phyloP scores from a whole-genome alignment of 1,140 invertebrate genomes.

The Hylaeus anthracinus region DNA sequence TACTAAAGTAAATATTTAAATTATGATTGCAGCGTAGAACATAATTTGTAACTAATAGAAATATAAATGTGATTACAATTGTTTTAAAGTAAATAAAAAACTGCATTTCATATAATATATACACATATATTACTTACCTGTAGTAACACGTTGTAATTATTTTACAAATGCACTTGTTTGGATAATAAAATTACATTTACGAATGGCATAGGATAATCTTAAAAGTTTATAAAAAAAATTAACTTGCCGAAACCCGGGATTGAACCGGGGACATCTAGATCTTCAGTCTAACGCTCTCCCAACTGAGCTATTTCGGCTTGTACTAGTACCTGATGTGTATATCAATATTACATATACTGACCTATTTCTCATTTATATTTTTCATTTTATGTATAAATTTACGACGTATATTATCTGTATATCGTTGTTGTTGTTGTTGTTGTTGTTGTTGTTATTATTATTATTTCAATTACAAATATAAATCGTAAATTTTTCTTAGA shows the following conservation, averaged over 20 bases:
- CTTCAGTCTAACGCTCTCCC: constrained; percentile 71
- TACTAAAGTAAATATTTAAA: neutral
- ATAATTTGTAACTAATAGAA: neutral
- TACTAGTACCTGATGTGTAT: neutral
- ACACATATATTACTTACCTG: too few relatives aligned
- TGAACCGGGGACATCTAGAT: constrained; percentile 69
- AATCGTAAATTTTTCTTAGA: neutral
- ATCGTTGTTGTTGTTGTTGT: too few relatives aligned
- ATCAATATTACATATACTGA: neutral
- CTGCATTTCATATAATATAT: too few relatives aligned
- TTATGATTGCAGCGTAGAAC: neutral
- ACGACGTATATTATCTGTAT: too few relatives aligned
- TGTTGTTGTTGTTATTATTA: too few relatives aligned
- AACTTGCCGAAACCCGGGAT: constrained; percentile 47
- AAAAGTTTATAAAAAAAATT: constrained; percentile 22
- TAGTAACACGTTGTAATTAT: too few relatives aligned
- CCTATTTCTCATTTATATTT: neutral
- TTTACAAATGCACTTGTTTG: too few relatives aligned
- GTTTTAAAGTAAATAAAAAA: too few relatives aligned
- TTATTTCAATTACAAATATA: too few relatives aligned
- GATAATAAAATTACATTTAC: neutral
- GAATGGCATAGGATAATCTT: neutral
- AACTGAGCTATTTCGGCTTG: constrained; percentile 54
- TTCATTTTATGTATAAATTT: neutral
- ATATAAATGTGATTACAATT: too few relatives aligned